phyloP scores from a whole-genome alignment of 2,888 invertebrate species.

The Sminthurinus aureus region DNA sequence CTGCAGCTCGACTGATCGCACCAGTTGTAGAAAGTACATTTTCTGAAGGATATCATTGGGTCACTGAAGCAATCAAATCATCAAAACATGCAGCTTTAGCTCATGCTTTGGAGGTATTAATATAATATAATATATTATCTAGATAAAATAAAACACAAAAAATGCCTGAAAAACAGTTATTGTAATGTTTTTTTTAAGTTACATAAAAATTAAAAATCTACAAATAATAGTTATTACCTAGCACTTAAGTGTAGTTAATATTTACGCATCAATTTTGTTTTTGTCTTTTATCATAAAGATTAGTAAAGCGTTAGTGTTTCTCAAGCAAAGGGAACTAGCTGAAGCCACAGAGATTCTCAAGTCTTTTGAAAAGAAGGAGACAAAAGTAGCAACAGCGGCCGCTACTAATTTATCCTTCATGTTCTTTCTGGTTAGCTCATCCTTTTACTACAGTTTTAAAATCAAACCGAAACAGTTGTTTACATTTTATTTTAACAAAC shows the following conservation, averaged over 20 bases:
- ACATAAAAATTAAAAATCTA: background rate
- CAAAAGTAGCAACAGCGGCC: conserved; percentile 83
- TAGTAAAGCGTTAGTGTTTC: conserved; percentile 85
- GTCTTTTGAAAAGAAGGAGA: conserved; percentile 84
- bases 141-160: too few species aligned
- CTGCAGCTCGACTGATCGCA: conserved; percentile 87
- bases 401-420: conserved; percentile 86
- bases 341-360: conserved; percentile 85
- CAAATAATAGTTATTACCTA: conserved; percentile 1
- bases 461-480: background rate
- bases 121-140: conserved; percentile 10
- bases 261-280: background rate
- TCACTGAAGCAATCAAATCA: conserved; percentile 90
- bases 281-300: conserved; percentile 63
- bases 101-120: conserved; percentile 77
- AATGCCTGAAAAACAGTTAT: too few species aligned
- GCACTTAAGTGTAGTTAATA: too few species aligned
- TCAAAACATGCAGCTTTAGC: conserved; percentile 85
- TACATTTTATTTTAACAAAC: background rate
- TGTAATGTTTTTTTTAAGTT: too few species aligned
- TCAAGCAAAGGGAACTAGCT: conserved; percentile 80
- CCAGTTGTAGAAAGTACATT: conserved; percentile 76
- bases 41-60: conserved; percentile 75
- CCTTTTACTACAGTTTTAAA: conserved; percentile 57
- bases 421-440: conserved; percentile 71